A percentile compares a stretch with the other conserved stretches of the same genome.
phyloP scores from a whole-genome alignment of 2,888 invertebrate genomes.

The Lasius fuliginosus region DNA sequence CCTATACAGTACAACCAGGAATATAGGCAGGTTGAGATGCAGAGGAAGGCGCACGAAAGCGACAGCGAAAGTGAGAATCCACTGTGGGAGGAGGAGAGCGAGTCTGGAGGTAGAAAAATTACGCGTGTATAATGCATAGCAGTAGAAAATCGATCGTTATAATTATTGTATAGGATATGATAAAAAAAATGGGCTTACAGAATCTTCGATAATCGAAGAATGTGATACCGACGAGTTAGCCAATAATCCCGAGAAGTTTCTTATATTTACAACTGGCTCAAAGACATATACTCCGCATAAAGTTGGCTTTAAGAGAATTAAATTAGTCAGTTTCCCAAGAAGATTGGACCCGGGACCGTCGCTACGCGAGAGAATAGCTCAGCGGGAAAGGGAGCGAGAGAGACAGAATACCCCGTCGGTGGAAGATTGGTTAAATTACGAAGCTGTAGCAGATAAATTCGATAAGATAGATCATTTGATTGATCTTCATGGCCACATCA shows the following conservation, averaged over 20 bases:
- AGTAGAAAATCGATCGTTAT: not conserved
- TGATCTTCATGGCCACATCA: constrained; percentile 94
- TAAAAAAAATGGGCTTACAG: constrained; percentile 64
- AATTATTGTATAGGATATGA: not conserved
- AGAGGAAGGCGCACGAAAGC: constrained; percentile 80
- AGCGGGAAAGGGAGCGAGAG: constrained; percentile 88
- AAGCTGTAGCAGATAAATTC: constrained; percentile 90
- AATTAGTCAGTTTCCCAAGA: constrained; percentile 90
- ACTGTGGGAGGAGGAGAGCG: constrained; percentile 82
- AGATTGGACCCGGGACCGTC: constrained; percentile 90
- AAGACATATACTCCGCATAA: constrained; percentile 95
- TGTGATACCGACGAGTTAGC: constrained; percentile 86
- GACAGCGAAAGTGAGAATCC: constrained; percentile 81
- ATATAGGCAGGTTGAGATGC: constrained; percentile 88
- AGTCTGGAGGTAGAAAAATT: constrained; percentile 79
- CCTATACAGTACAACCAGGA: constrained; percentile 90
- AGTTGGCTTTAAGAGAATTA: constrained; percentile 92
- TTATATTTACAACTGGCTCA: constrained; percentile 94
- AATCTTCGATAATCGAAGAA: constrained; percentile 79
- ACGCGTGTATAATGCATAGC: not conserved
- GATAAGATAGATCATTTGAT: constrained; percentile 93
- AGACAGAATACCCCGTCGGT: constrained; percentile 86
- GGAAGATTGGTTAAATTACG: constrained; percentile 90
- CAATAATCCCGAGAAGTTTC: constrained; percentile 90
- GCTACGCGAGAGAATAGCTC: constrained; percentile 89